Evolutionary conservation across 2,113 vertebrate species (phyloP).

Genomic region (Tenebrosternarchus preto): DNA sequence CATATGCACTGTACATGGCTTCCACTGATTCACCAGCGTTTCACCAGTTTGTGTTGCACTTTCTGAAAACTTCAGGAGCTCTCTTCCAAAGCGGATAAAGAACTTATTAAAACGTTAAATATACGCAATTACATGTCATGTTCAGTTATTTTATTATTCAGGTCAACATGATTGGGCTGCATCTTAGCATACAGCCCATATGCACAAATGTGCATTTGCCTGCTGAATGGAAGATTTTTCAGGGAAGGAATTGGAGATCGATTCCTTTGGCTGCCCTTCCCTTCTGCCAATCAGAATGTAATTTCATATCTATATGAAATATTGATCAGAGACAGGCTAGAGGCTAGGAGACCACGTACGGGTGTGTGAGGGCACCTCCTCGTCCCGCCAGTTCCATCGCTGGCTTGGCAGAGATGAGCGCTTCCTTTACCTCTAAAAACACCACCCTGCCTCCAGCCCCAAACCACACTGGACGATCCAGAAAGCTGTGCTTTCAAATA

Average conservation of each 20-base stretch:
- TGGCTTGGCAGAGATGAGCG: neutral
- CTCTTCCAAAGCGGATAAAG: neutral
- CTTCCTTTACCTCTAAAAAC: constrained; percentile 10
- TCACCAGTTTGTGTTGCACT: constrained; percentile 1
- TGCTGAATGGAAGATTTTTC: constrained; percentile 22
- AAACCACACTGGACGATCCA: constrained; percentile 2
- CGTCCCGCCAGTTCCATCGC: neutral
- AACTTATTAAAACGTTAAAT: neutral
- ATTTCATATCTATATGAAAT: constrained; percentile 61
- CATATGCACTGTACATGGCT: too few species aligned
- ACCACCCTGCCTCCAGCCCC: neutral
- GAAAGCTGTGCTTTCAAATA: neutral
- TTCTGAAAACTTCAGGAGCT: neutral
- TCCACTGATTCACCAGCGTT: neutral
- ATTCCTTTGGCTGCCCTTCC: constrained; percentile 38
- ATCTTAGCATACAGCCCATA: constrained; percentile 7
- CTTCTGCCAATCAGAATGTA: constrained; percentile 48
- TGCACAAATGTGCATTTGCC: constrained; percentile 7
- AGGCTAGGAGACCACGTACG: neutral
- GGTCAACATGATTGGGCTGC: constrained; percentile 6
- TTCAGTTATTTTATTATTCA: constrained; percentile 19
- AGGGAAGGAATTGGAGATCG: constrained; percentile 36
- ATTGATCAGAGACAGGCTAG: constrained; percentile 54
- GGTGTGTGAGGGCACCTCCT: constrained; percentile 19
- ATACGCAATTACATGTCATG: constrained; percentile 24